Evolutionary conservation across 2,888 invertebrate species (phyloP).

Genomic region (Limnephilus auricula): DNA sequence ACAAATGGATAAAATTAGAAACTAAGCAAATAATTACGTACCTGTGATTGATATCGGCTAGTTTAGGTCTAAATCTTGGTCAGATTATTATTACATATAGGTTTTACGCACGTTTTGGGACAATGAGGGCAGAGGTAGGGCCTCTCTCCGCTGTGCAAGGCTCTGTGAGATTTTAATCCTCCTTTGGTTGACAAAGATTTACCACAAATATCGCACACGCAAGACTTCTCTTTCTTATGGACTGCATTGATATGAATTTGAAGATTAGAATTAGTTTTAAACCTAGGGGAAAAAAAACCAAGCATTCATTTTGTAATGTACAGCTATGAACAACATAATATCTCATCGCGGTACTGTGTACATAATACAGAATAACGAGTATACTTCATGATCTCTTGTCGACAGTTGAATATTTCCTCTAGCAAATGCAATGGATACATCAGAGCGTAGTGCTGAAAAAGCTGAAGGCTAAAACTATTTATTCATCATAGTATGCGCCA

Average conservation of each 20-base stretch:
- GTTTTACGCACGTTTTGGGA: conserved; percentile 56
- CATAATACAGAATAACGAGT: neutral
- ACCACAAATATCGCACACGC: conserved; percentile 62
- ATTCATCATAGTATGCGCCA: neutral
- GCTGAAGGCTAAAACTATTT: neutral
- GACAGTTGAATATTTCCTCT: neutral
- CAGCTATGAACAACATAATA: neutral
- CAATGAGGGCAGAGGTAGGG: conserved; percentile 57
- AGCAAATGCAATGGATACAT: neutral
- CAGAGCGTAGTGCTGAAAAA: neutral
- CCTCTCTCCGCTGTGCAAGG: conserved; percentile 60
- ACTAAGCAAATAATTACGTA: neutral
- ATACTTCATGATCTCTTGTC: neutral
- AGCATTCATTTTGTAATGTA: neutral
- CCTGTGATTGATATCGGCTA: neutral
- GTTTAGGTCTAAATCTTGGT: neutral
- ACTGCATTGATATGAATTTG: conserved; percentile 32
- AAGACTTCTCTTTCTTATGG: conserved; percentile 59
- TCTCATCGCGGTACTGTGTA: neutral
- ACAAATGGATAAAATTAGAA: conserved; percentile 11
- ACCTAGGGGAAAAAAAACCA: neutral
- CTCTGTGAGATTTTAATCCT: conserved; percentile 57
- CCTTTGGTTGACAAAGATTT: conserved; percentile 60
- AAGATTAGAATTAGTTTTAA: conserved; percentile 20
- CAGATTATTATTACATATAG: neutral